Evolutionary conservation across 2,888 invertebrate species (phyloP), one percentile per base, ranked within the genome.

Genomic region (Masnerella sp.): DNA sequence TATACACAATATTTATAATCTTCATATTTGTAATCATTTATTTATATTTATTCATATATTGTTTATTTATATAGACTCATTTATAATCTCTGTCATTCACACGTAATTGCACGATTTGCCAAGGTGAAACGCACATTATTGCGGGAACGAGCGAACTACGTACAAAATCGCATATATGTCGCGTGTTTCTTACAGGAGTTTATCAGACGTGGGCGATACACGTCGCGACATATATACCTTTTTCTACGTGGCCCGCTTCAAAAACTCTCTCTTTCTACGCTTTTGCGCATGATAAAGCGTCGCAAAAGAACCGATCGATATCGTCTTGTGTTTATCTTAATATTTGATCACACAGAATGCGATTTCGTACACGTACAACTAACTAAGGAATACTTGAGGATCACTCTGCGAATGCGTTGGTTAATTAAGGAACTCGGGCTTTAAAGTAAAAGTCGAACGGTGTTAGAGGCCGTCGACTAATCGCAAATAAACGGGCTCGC

Each of bases 81-180:
- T 40, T 40, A 51, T 52, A 54, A 20, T 38, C 36, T 64, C 38
- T 72, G 45, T 54, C 61, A 72, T 59, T 72, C 67, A 67, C 47
- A 28, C 61, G 61, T 38, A 45, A 15, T 36, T 36, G 36, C 32
- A 32, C 32, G 32, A 32, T n/a, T 9, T 4, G 9, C 36, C 32
- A 8, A 32, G 9, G 22, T 38, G 43, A 52, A 47, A 65, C 45
- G 40, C 38, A 61, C 52, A 40, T 65, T 69, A 69, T 54, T 65
- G 54, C 56, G 15, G 52, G 54, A n/a, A n/a, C n/a, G 45, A 52
- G 32, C 28, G 34, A 34, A 51, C 61, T 69, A 34, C 30, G 9
- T 61, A 54, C 51, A 59, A 43, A 36, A 30, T 17, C 42, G 42
- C 30, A n/a, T n/a, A n/a, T n/a, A n/a, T n/a, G n/a, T n/a, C n/a